phyloP scores from a whole-genome alignment of 2,888 invertebrate species.

The Tortricodes alternella region DNA sequence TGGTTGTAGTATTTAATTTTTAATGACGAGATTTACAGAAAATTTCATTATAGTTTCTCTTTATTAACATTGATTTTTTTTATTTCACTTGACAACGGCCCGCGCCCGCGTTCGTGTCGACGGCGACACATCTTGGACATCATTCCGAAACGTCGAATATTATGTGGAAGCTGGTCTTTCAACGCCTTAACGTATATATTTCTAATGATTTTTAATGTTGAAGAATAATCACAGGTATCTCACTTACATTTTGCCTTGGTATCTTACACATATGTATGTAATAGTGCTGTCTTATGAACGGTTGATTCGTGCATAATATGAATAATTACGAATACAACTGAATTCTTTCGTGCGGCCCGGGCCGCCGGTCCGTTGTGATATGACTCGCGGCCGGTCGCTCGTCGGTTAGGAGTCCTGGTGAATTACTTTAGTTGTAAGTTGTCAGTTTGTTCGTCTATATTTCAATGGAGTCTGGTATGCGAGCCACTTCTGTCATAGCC shows the following conservation, averaged over 20 bases:
- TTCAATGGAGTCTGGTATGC: too few species aligned
- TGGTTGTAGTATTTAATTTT: neutral
- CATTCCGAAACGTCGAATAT: constrained; percentile 24
- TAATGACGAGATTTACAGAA: neutral
- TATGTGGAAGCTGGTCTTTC: constrained; percentile 39
- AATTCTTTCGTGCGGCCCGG: neutral
- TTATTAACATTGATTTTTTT: neutral
- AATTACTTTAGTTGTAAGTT: neutral
- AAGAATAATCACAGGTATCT: neutral
- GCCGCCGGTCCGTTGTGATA: neutral
- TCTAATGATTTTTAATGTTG: constrained; percentile 19
- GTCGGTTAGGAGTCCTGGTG: neutral
- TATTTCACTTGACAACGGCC: constrained; percentile 3
- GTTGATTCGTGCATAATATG: neutral
- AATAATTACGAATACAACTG: neutral
- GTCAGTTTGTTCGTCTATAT: neutral
- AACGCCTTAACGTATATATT: neutral
- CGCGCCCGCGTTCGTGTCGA: neutral
- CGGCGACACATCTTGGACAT: neutral
- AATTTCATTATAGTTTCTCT: constrained; percentile 1
- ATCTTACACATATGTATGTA: neutral
- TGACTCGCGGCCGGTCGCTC: neutral
- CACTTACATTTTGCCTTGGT: neutral
- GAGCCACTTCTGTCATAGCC: too few species aligned
- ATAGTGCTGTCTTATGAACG: neutral